These are phyloP conservation scores for Manis crassicaudata DNA, from an alignment of 2,797 vertebrate genomes.

Conservation along the genomic window DNA sequence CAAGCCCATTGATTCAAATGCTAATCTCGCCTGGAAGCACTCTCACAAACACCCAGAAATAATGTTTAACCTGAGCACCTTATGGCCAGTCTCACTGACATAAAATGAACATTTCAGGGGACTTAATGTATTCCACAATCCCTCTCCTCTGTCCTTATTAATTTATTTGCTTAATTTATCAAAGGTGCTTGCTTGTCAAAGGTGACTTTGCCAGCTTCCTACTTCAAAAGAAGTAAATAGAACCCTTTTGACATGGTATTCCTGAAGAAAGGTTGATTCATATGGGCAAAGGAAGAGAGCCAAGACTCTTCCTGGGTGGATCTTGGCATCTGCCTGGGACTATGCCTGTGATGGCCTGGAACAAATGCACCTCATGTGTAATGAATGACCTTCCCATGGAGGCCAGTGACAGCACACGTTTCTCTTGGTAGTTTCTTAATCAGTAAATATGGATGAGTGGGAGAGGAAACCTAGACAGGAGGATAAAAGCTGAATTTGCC, in stretches of 20 bases:
- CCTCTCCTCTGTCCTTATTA: neutral
- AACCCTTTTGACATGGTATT: neutral
- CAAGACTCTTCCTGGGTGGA: neutral
- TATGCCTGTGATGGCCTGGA: neutral
- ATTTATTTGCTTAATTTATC: neutral
- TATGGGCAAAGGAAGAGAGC: neutral
- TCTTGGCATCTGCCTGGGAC: neutral
- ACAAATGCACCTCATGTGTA: neutral
- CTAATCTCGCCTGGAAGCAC: neutral
- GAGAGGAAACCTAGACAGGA: neutral
- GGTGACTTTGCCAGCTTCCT: neutral
- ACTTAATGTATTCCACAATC: neutral
- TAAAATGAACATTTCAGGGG: neutral
- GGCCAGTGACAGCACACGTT: too few species aligned
- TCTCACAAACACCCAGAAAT: neutral
- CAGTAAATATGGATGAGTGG: neutral
- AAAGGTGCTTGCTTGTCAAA: too few species aligned
- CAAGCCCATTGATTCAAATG: neutral
- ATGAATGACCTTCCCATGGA: neutral
- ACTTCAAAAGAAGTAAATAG: neutral
- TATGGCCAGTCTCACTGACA: neutral
- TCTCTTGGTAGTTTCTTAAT: neutral
- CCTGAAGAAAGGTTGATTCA: neutral
- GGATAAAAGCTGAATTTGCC: neutral
- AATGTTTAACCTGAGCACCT: neutral